These are phyloP conservation scores for Fregetta grallaria DNA, from an alignment of 2,113 vertebrate genomes.

Conservation along the genomic window DNA sequence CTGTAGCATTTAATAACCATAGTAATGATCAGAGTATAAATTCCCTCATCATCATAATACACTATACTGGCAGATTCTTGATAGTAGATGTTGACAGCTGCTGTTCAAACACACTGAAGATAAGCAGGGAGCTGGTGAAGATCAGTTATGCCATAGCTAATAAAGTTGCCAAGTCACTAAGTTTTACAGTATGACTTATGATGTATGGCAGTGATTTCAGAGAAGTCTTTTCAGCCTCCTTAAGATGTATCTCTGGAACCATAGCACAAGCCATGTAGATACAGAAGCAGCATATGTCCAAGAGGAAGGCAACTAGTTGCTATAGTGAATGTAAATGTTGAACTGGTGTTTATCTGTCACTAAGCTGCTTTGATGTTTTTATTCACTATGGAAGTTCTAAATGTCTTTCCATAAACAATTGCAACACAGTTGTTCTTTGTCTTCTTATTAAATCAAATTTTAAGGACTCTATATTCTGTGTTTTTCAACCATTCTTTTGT, in stretches of 20 bases:
- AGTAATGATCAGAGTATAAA: constrained; percentile 4
- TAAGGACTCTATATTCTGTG: background rate
- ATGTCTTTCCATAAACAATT: background rate
- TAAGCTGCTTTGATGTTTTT: background rate
- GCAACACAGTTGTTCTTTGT: background rate
- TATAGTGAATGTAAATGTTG: constrained; percentile 42
- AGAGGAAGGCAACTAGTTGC: background rate
- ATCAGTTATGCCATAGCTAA: background rate
- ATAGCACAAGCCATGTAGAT: background rate
- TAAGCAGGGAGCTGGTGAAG: background rate
- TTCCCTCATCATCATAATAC: background rate
- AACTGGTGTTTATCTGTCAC: background rate
- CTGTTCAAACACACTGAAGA: background rate
- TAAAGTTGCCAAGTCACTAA: background rate
- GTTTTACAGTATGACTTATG: background rate
- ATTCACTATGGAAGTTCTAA: background rate
- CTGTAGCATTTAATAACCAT: constrained; percentile 13
- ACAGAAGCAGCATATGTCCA: background rate
- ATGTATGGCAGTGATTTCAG: background rate
- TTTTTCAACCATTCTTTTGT: background rate
- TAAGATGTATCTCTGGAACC: background rate
- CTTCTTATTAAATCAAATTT: background rate
- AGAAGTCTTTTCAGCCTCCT: background rate
- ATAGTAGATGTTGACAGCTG: background rate
- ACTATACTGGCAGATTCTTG: background rate